Conservation (phyloP, 2,888 invertebrate genomes). For the Malthinus seriepunctatus region DNA sequence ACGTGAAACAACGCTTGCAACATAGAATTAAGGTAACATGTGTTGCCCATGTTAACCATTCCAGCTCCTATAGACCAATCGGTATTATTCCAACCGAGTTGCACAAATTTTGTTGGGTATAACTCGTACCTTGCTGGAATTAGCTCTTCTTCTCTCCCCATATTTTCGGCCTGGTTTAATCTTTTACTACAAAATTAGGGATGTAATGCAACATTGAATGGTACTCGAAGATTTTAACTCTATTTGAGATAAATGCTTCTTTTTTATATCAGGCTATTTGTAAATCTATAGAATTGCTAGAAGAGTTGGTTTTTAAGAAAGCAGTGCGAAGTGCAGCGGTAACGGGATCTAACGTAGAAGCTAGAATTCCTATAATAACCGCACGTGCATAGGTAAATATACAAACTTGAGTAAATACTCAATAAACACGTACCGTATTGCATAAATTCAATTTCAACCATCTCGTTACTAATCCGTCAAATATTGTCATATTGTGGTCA, state of each 20-base stretch:
- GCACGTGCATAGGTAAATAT: conserved; percentile 42
- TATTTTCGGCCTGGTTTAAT: conserved; percentile 43
- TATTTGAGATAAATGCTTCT: conserved; percentile 75
- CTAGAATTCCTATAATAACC: conserved; percentile 56
- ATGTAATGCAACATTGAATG: conserved; percentile 66
- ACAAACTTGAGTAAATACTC: conserved; percentile 38
- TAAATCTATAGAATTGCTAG: conserved; percentile 61
- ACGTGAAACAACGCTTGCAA: conserved; percentile 90
- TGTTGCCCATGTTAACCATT: conserved; percentile 93
- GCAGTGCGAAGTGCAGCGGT: conserved; percentile 60
- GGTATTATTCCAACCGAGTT: conserved; percentile 79
- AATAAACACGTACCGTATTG: conserved; percentile 35
- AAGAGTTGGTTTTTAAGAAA: conserved; percentile 52
- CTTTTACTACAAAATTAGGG: conserved; percentile 8
- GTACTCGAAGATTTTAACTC: conserved; percentile 79
- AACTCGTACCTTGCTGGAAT: conserved; percentile 79
- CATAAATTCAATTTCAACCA: neutral
- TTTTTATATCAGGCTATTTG: conserved; percentile 76
- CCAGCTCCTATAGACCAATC: conserved; percentile 84
- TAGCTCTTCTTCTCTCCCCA: conserved; percentile 60
- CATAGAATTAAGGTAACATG: conserved; percentile 96
- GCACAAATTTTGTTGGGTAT: conserved; percentile 80
- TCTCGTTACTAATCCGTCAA: too few relatives aligned
- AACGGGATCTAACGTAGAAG: conserved; percentile 61
- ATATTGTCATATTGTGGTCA: too few relatives aligned